phyloP scores from a whole-genome alignment of 1,140 invertebrate genomes.

The Globodera ellingtonae region DNA sequence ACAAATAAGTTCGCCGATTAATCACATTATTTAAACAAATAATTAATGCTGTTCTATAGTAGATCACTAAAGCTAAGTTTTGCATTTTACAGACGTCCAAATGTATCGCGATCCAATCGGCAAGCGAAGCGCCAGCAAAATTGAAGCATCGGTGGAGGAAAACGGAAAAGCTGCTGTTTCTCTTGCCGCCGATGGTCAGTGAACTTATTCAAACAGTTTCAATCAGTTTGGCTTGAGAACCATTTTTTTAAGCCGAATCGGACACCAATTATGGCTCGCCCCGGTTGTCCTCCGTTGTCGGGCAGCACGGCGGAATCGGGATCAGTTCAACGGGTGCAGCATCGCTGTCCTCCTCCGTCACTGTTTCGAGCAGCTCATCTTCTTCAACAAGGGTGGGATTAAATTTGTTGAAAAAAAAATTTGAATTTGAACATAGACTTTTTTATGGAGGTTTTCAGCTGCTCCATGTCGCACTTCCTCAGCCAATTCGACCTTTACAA shows the following conservation, averaged over 20 bases:
- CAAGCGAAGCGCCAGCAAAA: constrained; percentile 1
- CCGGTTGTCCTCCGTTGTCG: not conserved
- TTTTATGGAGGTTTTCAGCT: not conserved
- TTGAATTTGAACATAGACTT: too few relatives aligned
- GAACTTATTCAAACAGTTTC: constrained; percentile 24
- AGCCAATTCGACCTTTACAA: constrained; percentile 1
- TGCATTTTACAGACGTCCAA: constrained; percentile 50
- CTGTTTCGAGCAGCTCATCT: not conserved
- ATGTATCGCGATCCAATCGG: constrained; percentile 58
- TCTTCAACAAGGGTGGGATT: not conserved
- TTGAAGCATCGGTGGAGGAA: constrained; percentile 23
- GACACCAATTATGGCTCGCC: not conserved
- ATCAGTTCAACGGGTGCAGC: too few relatives aligned
- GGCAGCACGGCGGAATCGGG: too few relatives aligned
- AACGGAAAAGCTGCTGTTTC: constrained; percentile 3
- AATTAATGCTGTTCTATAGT: too few relatives aligned
- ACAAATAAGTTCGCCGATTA: too few relatives aligned
- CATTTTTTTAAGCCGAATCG: too few relatives aligned
- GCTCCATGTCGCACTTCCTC: constrained; percentile 7
- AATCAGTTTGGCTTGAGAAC: constrained; percentile 6
- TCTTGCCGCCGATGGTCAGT: constrained; percentile 23
- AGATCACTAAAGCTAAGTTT: constrained; percentile 17
- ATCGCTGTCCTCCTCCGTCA: not conserved
- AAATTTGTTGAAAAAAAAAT: too few relatives aligned
- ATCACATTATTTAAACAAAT: too few relatives aligned